These are phyloP conservation scores for Neuroterus valhalla DNA, from an alignment of 1,140 invertebrate species.

Conservation along the genomic window DNA sequence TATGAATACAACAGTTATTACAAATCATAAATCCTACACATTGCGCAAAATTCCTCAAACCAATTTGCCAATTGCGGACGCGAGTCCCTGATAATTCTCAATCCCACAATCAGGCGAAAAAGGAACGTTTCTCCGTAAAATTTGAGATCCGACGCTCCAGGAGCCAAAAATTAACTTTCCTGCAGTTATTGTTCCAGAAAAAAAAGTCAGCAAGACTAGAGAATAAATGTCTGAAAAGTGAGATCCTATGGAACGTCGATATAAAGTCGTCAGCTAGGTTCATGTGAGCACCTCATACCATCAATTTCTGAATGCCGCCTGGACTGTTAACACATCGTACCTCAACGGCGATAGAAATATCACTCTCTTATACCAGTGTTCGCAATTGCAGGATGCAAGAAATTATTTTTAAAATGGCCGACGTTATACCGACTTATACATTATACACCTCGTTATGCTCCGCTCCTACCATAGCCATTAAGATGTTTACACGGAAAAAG, in stretches of 20 bases:
- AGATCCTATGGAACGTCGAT: slow-evolving; percentile 46
- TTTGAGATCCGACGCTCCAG: slow-evolving; percentile 5
- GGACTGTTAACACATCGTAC: slow-evolving; percentile 62
- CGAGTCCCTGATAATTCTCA: neutral
- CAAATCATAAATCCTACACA: neutral
- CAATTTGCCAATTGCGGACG: neutral
- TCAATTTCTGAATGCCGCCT: slow-evolving; percentile 58
- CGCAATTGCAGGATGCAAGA: slow-evolving; percentile 15
- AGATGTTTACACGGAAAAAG: slow-evolving; percentile 26
- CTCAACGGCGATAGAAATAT: slow-evolving; percentile 61
- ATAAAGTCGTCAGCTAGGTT: slow-evolving; percentile 48
- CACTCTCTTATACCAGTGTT: slow-evolving; percentile 51
- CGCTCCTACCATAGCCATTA: slow-evolving; percentile 10
- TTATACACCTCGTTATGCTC: slow-evolving; percentile 8
- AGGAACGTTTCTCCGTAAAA: neutral
- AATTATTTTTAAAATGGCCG: slow-evolving; percentile 24
- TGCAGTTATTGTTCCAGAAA: neutral
- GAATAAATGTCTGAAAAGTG: slow-evolving; percentile 2
- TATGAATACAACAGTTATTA: too few species aligned
- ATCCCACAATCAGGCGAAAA: neutral
- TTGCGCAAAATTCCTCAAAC: neutral
- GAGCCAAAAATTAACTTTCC: slow-evolving; percentile 19
- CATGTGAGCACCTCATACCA: slow-evolving; percentile 54
- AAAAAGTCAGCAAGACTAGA: slow-evolving; percentile 25
- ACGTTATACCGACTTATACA: slow-evolving; percentile 29